These are phyloP conservation scores for Graphium colonna DNA, from an alignment of 2,888 invertebrate genomes.

Conservation along the genomic window DNA sequence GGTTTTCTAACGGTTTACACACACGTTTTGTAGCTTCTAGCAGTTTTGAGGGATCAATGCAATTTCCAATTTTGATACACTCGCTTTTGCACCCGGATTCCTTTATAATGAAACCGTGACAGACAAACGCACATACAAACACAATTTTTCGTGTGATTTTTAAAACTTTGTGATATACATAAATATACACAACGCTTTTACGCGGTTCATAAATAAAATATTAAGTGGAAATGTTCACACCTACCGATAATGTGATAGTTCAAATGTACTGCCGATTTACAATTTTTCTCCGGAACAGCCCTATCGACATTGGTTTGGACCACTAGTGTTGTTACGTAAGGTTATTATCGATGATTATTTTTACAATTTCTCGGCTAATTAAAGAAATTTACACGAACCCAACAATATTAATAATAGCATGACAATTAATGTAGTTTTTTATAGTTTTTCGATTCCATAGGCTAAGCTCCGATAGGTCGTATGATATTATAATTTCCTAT, in stretches of 20 bases:
- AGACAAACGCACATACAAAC: constrained; percentile 40
- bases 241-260: constrained; percentile 53
- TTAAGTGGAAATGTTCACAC: constrained; percentile 38
- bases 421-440: constrained; percentile 39
- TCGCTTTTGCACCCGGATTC: constrained; percentile 29
- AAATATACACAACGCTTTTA: constrained; percentile 8
- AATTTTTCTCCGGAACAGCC: constrained; percentile 23
- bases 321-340: constrained; percentile 12
- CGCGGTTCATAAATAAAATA: not conserved
- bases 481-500: not conserved
- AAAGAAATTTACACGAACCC: not conserved
- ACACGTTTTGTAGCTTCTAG: constrained; percentile 52
- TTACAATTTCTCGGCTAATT: not conserved
- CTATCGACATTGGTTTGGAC: constrained; percentile 22
- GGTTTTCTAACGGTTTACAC: constrained; percentile 44
- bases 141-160: constrained; percentile 39
- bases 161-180: constrained; percentile 32
- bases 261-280: constrained; percentile 34
- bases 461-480: constrained; percentile 8
- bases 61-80: constrained; percentile 26
- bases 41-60: constrained; percentile 36
- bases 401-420: constrained; percentile 28
- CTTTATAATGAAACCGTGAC: not conserved
- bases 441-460: constrained; percentile 34
- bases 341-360: constrained; percentile 27